Percentiles rank a stretch among this genome's conserved stretches.
Evolutionary conservation across 2,888 invertebrate species (phyloP).

Genomic region (Lepidochitona cinerea): DNA sequence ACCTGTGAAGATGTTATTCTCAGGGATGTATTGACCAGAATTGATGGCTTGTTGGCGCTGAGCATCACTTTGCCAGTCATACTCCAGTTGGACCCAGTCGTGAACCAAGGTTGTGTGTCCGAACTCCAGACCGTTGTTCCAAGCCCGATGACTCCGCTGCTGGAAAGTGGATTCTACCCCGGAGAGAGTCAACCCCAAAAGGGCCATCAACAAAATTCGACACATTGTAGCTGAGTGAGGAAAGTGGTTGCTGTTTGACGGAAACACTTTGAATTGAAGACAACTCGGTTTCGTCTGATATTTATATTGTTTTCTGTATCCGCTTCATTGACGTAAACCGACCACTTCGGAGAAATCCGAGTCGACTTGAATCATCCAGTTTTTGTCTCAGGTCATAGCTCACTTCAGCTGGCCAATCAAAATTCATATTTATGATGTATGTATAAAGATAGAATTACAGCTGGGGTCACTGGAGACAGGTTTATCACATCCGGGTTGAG

Average conservation of each 20-base stretch:
- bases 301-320: too few species aligned
- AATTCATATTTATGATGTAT: too few species aligned
- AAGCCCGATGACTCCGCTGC: background rate
- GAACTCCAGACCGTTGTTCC: background rate
- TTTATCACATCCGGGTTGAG: too few species aligned
- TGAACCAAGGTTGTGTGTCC: slow-evolving; percentile 27
- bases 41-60: slow-evolving; percentile 23
- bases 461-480: too few species aligned
- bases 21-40: slow-evolving; percentile 30
- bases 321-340: too few species aligned
- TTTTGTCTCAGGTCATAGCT: too few species aligned
- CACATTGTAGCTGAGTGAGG: background rate
- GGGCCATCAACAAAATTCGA: background rate
- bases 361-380: too few species aligned
- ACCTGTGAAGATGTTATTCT: slow-evolving; percentile 43
- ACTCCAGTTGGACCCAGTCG: slow-evolving; percentile 48
- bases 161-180: background rate
- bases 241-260: background rate
- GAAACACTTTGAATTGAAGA: too few species aligned
- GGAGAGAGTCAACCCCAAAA: background rate
- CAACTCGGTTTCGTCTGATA: too few species aligned
- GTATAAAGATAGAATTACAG: too few species aligned
- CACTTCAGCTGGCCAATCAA: too few species aligned
- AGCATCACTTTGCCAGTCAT: slow-evolving; percentile 36
- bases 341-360: too few species aligned